Percentiles rank a stretch among this genome's conserved stretches.
Evolutionary conservation across 2,113 vertebrate genomes (phyloP).

Genomic region (Cyanoliseus patagonus): DNA sequence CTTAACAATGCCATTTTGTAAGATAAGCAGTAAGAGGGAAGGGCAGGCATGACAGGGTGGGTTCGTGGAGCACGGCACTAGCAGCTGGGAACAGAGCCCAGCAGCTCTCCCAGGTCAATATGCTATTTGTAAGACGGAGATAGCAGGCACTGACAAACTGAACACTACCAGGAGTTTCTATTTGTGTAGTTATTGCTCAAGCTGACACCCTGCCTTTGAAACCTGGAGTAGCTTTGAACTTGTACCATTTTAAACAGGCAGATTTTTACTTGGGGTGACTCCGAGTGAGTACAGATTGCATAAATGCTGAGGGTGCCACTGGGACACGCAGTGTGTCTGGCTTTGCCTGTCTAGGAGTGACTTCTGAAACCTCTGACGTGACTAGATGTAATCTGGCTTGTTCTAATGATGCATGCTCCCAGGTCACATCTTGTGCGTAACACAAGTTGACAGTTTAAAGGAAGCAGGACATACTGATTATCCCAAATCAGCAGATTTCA

Average conservation of each 20-base stretch:
- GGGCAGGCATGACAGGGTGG: background rate
- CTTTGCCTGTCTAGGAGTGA: fast-evolving
- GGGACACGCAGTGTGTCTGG: fast-evolving
- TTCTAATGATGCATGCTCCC: background rate
- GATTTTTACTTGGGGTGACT: background rate
- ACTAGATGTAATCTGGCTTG: conserved; percentile 1
- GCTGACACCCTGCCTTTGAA: background rate
- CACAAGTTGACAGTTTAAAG: background rate
- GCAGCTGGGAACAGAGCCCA: background rate
- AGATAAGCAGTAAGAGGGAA: background rate
- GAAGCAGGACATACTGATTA: background rate
- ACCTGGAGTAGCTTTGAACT: background rate
- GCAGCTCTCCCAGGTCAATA: background rate
- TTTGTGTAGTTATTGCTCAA: background rate
- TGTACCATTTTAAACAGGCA: background rate
- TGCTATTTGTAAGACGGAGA: background rate
- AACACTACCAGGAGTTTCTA: background rate
- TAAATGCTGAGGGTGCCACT: fast-evolving
- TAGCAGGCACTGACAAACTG: fast-evolving
- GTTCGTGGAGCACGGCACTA: background rate
- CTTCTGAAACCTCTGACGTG: background rate
- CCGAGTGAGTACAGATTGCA: background rate
- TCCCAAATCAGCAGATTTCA: background rate
- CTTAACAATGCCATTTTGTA: background rate
- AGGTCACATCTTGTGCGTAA: conserved; percentile 46